These are phyloP conservation scores for Troilus luridus DNA, from an alignment of 2,888 invertebrate genomes.

Conservation along the genomic window DNA sequence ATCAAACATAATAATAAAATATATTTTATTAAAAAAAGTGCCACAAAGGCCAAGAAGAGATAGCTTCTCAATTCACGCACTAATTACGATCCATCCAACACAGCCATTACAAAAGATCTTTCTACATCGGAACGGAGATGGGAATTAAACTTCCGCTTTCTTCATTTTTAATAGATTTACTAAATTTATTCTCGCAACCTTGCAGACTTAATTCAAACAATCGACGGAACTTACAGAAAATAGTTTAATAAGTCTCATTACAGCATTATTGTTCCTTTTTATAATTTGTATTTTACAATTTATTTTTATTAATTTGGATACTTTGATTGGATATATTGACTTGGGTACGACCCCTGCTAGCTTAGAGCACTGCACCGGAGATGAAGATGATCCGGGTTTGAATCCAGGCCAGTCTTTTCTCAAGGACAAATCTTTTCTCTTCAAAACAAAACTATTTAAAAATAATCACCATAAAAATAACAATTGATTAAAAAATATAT, in stretches of 20 bases:
- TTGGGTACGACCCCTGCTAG: too few relatives aligned
- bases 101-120: neutral
- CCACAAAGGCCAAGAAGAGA: neutral
- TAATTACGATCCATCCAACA: neutral
- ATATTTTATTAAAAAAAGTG: neutral
- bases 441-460: too few relatives aligned
- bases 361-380: too few relatives aligned
- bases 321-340: too few relatives aligned
- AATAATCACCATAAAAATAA: too few relatives aligned
- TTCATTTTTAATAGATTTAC: neutral
- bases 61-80: conserved; percentile 9
- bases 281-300: too few relatives aligned
- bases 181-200: neutral
- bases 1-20: neutral
- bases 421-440: too few relatives aligned
- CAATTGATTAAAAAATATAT: too few relatives aligned
- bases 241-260: neutral
- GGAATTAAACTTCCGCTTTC: neutral
- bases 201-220: neutral
- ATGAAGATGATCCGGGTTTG: too few relatives aligned
- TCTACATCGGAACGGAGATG: neutral
- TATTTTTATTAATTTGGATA: too few relatives aligned
- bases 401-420: too few relatives aligned
- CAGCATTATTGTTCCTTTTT: too few relatives aligned
- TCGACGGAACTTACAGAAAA: neutral